Evolutionary conservation across 2,888 invertebrate species (phyloP).

Genomic region (Netelia melanura): DNA sequence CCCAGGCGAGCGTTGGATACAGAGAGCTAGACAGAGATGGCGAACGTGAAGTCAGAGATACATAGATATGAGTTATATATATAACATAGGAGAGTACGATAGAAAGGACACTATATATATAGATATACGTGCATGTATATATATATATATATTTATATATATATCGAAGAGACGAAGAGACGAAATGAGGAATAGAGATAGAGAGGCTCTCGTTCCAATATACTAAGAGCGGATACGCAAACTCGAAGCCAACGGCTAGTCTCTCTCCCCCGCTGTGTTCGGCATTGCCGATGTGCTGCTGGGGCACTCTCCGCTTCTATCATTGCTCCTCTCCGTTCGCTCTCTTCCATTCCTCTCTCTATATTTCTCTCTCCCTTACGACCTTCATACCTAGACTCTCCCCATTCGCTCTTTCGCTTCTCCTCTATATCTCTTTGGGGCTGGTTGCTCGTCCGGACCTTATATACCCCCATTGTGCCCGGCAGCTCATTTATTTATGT

Average conservation of each 20-base stretch:
- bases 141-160: neutral
- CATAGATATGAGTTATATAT: neutral
- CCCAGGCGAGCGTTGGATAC: conserved; percentile 45
- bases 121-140: neutral
- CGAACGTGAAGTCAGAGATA: conserved; percentile 41
- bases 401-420: conserved; percentile 21
- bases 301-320: conserved; percentile 49
- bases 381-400: conserved; percentile 57
- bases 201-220: conserved; percentile 78
- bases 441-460: conserved; percentile 60
- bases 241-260: conserved; percentile 77
- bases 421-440: conserved; percentile 38
- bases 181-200: conserved; percentile 47
- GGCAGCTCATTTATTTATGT: conserved; percentile 78
- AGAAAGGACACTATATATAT: conserved; percentile 24
- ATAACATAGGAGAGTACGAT: conserved; percentile 29
- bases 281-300: conserved; percentile 68
- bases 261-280: conserved; percentile 70
- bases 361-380: conserved; percentile 71
- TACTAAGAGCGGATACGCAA: conserved; percentile 82
- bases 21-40: conserved; percentile 57
- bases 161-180: conserved; percentile 41
- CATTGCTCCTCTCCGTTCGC: conserved; percentile 59
- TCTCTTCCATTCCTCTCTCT: conserved; percentile 6
- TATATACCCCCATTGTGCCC: conserved; percentile 71